These are phyloP conservation scores for Drosophila cardini DNA, from an alignment of 1,140 invertebrate species.

Conservation along the genomic window DNA sequence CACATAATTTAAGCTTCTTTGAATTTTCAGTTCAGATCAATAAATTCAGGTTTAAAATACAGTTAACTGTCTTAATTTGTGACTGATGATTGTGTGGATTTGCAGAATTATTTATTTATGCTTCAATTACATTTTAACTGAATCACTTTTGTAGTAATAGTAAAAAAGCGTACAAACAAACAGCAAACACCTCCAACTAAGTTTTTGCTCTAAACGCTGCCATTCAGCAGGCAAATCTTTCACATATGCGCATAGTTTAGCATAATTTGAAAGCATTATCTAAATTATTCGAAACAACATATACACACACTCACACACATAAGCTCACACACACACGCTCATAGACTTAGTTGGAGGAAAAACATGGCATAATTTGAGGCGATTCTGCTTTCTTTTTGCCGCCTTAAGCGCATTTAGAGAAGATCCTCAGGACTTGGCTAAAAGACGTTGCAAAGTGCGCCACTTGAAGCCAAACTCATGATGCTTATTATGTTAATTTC, in stretches of 20 bases:
- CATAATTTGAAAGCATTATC: conserved; percentile 38
- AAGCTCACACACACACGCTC: not conserved
- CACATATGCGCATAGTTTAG: conserved; percentile 51
- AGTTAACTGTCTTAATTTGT: too few species aligned
- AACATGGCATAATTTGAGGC: conserved; percentile 67
- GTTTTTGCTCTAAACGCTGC: conserved; percentile 12
- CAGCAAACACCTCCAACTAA: not conserved
- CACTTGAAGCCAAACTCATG: conserved; percentile 51
- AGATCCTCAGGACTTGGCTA: conserved; percentile 18
- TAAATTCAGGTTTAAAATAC: not conserved
- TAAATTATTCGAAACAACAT: conserved; percentile 29
- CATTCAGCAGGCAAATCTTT: conserved; percentile 17
- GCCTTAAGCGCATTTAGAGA: conserved; percentile 64
- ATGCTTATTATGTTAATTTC: conserved; percentile 78
- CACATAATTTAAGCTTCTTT: not conserved
- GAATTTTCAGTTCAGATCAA: not conserved
- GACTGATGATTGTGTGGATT: too few species aligned
- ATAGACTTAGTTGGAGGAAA: conserved; percentile 21
- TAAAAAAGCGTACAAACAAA: not conserved
- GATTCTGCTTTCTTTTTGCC: conserved; percentile 7
- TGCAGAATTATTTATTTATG: too few species aligned
- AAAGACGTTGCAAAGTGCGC: conserved; percentile 56
- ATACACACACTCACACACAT: too few species aligned
- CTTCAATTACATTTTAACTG: not conserved
- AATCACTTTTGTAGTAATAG: not conserved